Evolutionary conservation across 2,888 invertebrate species (phyloP).

Genomic region (Anthophora plumipes): DNA sequence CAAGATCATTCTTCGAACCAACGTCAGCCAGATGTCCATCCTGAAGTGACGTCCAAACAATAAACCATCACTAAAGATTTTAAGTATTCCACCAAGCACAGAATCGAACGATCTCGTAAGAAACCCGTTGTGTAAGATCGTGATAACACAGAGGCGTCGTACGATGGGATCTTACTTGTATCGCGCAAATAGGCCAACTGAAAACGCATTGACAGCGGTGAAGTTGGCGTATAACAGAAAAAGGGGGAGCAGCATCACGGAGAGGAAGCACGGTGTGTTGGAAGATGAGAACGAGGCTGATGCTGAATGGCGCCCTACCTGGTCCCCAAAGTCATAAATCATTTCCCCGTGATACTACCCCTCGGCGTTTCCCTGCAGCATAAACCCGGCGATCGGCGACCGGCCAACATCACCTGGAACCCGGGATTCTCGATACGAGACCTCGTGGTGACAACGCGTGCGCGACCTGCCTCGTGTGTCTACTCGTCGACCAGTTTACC

Average conservation of each 20-base stretch:
- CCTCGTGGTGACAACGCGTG: constrained; percentile 6
- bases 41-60: background rate
- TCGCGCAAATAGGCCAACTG: constrained; percentile 72
- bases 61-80: background rate
- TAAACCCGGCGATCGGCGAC: constrained; percentile 77
- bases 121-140: background rate
- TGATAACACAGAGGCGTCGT: background rate
- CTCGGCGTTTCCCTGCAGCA: constrained; percentile 77
- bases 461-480: background rate
- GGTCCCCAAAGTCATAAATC: constrained; percentile 83
- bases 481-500: background rate
- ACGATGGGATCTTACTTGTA: constrained; percentile 55
- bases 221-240: constrained; percentile 55
- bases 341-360: constrained; percentile 81
- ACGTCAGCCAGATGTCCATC: background rate
- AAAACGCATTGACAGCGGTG: constrained; percentile 70
- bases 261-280: constrained; percentile 56
- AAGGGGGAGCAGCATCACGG: constrained; percentile 37
- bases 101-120: too few relatives aligned
- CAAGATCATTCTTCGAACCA: background rate
- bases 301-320: constrained; percentile 82
- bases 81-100: background rate
- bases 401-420: constrained; percentile 82
- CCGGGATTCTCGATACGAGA: background rate
- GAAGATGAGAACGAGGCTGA: constrained; percentile 69